Evolutionary conservation across 2,888 invertebrate species (phyloP).

Genomic region (Elmis aenea): DNA sequence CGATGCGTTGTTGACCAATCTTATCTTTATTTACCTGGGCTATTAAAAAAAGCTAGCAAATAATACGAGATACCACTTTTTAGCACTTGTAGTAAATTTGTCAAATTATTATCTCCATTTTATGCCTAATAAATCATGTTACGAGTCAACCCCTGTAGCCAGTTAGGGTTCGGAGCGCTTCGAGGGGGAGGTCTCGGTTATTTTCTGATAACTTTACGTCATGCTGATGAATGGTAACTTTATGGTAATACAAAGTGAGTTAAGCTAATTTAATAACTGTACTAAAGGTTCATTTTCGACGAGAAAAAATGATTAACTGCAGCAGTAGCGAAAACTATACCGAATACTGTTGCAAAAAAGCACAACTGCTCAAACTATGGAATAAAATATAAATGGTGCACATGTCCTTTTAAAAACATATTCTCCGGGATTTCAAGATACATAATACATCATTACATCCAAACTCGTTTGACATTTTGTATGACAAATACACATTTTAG

Average conservation of each 20-base stretch:
- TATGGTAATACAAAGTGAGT: conserved; percentile 44
- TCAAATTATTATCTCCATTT: conserved; percentile 32
- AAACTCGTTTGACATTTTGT: too few relatives aligned
- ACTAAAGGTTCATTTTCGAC: background rate
- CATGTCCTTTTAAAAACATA: too few relatives aligned
- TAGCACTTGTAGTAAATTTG: conserved; percentile 29
- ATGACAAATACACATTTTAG: too few relatives aligned
- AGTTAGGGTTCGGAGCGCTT: conserved; percentile 22
- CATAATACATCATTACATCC: too few relatives aligned
- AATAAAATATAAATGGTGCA: too few relatives aligned
- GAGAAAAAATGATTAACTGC: too few relatives aligned
- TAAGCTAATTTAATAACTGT: conserved; percentile 40
- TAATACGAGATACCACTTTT: conserved; percentile 7
- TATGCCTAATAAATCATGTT: conserved; percentile 36
- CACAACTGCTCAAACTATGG: too few relatives aligned
- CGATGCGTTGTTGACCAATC: too few relatives aligned
- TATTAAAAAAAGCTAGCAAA: conserved; percentile 5
- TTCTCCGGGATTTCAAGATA: too few relatives aligned
- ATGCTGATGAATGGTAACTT: conserved; percentile 46
- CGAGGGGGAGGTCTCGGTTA: conserved; percentile 41
- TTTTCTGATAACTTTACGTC: conserved; percentile 47
- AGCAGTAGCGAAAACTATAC: too few relatives aligned
- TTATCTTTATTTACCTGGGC: too few relatives aligned
- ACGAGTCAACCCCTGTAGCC: conserved; percentile 25
- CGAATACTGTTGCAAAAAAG: too few relatives aligned